Conservation (phyloP, 2,113 vertebrate genomes). For the Xiphias gladius region DNA sequence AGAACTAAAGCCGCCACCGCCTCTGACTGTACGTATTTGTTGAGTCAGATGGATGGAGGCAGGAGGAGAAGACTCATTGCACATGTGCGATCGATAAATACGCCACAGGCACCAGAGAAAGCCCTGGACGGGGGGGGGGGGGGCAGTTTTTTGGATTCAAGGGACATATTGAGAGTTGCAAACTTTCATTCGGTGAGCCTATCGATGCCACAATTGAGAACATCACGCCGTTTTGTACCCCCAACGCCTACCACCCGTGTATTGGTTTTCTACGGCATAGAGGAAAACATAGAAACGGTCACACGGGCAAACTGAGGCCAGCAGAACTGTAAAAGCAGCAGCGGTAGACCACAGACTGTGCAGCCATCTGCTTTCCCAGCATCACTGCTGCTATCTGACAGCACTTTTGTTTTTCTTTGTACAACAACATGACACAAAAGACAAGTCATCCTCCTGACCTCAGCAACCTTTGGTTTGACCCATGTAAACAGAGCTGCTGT, state of each 20-base stretch:
- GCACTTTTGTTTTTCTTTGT: conserved; percentile 40
- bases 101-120: conserved; percentile 2
- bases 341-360: conserved; percentile 59
- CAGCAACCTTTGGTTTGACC: conserved; percentile 32
- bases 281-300: not conserved
- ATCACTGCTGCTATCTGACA: conserved; percentile 58
- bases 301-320: not conserved
- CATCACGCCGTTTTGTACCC: not conserved
- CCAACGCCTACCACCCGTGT: not conserved
- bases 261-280: not conserved
- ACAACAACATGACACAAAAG: conserved; percentile 61
- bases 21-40: conserved; percentile 53
- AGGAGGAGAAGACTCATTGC: conserved; percentile 35
- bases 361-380: conserved; percentile 68
- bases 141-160: not conserved
- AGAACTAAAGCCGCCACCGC: conserved; percentile 43
- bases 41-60: conserved; percentile 59
- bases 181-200: too few species aligned
- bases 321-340: conserved; percentile 18
- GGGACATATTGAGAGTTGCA: not conserved
- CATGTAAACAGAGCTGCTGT: conserved; percentile 29
- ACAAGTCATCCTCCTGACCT: conserved; percentile 56
- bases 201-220: not conserved
- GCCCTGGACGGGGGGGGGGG: not conserved
- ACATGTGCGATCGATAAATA: conserved; percentile 16